Evolutionary conservation across 2,113 vertebrate species (phyloP).

Genomic region (Cynoglossus semilaevis): DNA sequence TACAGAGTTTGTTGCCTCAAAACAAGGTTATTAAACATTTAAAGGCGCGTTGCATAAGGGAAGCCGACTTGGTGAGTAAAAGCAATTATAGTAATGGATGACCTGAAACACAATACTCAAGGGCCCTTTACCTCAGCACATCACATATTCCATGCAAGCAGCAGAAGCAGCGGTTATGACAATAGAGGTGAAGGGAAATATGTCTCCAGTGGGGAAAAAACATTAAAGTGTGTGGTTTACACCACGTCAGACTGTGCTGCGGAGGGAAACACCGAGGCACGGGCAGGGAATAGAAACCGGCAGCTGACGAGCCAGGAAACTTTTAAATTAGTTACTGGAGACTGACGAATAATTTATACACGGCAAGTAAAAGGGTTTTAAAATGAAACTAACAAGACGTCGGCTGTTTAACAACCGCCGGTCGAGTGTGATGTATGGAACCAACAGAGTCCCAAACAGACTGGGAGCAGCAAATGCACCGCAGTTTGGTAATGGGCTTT

Average conservation of each 20-base stretch:
- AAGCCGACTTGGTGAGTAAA: slow-evolving; percentile 74
- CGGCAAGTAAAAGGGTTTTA: background rate
- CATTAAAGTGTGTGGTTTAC: slow-evolving; percentile 2
- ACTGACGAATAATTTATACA: slow-evolving; percentile 26
- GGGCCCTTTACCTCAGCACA: slow-evolving; percentile 65
- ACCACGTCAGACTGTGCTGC: background rate
- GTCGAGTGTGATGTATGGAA: too few species aligned
- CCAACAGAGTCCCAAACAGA: background rate
- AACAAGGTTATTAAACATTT: slow-evolving; percentile 81
- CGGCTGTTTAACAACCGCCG: background rate
- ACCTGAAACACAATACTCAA: slow-evolving; percentile 77
- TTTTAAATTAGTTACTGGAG: slow-evolving; percentile 19
- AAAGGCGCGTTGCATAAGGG: slow-evolving; percentile 68
- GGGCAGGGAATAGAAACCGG: background rate
- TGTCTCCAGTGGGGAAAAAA: slow-evolving; percentile 21
- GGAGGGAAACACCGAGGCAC: background rate
- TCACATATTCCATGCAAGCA: slow-evolving; percentile 65
- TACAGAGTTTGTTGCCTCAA: slow-evolving; percentile 70
- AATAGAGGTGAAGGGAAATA: slow-evolving; percentile 19
- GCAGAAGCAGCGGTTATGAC: slow-evolving; percentile 58
- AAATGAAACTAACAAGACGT: background rate
- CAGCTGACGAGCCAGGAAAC: slow-evolving; percentile 6
- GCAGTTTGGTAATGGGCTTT: too few species aligned
- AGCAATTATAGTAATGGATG: slow-evolving; percentile 80
- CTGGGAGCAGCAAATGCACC: background rate